phyloP scores from a whole-genome alignment of 1,140 invertebrate species.

The Drosophila pallidifrons region DNA sequence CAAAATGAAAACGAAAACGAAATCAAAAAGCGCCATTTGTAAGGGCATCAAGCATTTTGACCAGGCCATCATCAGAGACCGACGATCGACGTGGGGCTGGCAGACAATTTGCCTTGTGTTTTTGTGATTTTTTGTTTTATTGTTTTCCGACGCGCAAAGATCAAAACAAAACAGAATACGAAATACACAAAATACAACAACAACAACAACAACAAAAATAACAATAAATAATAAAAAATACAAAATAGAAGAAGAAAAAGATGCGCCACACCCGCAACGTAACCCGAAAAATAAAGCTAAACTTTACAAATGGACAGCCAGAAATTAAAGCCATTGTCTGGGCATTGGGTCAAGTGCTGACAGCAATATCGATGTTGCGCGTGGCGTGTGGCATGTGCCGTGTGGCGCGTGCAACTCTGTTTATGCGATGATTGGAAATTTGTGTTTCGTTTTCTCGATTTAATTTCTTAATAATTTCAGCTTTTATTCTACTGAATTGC shows the following conservation, averaged over 20 bases:
- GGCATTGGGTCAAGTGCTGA: slow-evolving; percentile 80
- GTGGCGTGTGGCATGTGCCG: slow-evolving; percentile 62
- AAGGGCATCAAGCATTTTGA: slow-evolving; percentile 69
- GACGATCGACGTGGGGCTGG: slow-evolving; percentile 56
- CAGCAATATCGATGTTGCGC: slow-evolving; percentile 42
- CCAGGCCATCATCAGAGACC: slow-evolving; percentile 45
- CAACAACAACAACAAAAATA: slow-evolving; percentile 28
- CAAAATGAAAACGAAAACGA: slow-evolving; percentile 79
- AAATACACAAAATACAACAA: slow-evolving; percentile 42
- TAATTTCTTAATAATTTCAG: neutral
- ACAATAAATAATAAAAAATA: slow-evolving; percentile 27
- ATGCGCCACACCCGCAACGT: slow-evolving; percentile 77
- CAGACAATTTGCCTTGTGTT: slow-evolving; percentile 74
- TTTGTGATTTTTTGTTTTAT: slow-evolving; percentile 43
- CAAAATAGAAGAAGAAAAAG: slow-evolving; percentile 61
- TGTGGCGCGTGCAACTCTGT: slow-evolving; percentile 49
- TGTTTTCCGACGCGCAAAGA: slow-evolving; percentile 71
- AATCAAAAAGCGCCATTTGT: slow-evolving; percentile 69
- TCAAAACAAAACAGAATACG: slow-evolving; percentile 64
- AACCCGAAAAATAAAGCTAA: slow-evolving; percentile 36
- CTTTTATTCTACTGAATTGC: neutral
- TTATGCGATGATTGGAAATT: slow-evolving; percentile 55
- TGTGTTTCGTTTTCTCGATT: slow-evolving; percentile 9
- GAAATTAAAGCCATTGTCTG: slow-evolving; percentile 77
- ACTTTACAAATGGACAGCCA: slow-evolving; percentile 58